Evolutionary conservation across 2,113 vertebrate species (phyloP), one percentile per base, ranked within the genome.

Genomic region (Neogobius melanostomus): DNA sequence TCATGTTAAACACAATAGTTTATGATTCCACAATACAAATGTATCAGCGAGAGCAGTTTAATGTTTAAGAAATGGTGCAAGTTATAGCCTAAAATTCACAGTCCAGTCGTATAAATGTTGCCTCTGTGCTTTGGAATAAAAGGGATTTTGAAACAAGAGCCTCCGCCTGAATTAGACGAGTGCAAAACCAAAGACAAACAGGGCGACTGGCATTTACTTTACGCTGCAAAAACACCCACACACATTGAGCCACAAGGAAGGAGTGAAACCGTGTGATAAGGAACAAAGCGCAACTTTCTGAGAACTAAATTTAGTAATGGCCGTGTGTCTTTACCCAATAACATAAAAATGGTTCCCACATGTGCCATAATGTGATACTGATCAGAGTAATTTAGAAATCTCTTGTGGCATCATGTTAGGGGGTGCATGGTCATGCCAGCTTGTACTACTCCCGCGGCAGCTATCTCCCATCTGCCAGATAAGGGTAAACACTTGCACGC

Each of bases 101-200:
- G 4, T 36, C 3, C 51, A 52, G 1, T 16, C 16, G 15, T 52
- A 52, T 16, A 52, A 8, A n/a, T 16, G n/a, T 28, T 10, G 16
- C 59, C 44, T 42, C 15, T 1, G 42, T 21, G 28, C 44, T 61
- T n/a, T n/a, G 59, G 44, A 42, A 16, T 44, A 61, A 43, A 8
- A n/a, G 15, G 11, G 6, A 61, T 61, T n/a, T 57, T 14, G 44
- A 15, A 64, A 66, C 8, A 16, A 52, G 56, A 82, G 54, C 14
- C 14, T 62, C 49, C 49, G 71, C 75, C 57, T 72, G 59, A 60
- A 75, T 44, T 61, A 61, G 8, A 45, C 42, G 43, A 44, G 59
- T 44, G 59, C 42, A 45, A 61, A 61, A 80, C 84, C 84, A 88
- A 56, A 89, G 77, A 79, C 79, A 88, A 89, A 87, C 81, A 82